Conservation (phyloP, 2,888 invertebrate genomes). For the Erpobdella octoculata region DNA sequence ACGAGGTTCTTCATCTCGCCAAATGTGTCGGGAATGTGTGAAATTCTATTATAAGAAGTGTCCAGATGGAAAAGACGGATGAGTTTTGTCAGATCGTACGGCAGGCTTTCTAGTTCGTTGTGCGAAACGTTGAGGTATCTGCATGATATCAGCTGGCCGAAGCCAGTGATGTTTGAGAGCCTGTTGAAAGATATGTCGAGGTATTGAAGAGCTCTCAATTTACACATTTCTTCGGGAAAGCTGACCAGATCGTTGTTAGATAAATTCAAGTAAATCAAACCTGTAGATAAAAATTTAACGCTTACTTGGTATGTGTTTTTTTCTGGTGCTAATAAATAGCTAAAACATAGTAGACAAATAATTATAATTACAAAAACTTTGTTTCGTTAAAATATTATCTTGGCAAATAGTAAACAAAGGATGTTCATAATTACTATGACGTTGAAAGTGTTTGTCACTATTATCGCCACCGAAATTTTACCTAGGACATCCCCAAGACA, state of each 20-base stretch:
- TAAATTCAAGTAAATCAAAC: constrained; percentile 43
- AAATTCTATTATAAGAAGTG: constrained; percentile 40
- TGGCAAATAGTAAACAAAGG: too few species aligned
- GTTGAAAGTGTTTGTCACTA: neutral
- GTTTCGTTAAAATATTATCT: too few species aligned
- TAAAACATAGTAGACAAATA: neutral
- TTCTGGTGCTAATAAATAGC: neutral
- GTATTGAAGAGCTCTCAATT: constrained; percentile 42
- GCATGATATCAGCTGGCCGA: neutral
- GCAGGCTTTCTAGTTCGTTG: constrained; percentile 43
- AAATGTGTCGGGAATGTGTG: constrained; percentile 40
- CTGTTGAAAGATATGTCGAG: constrained; percentile 8
- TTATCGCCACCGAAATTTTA: neutral
- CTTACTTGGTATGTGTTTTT: neutral
- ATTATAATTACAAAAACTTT: too few species aligned
- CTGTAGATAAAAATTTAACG: neutral
- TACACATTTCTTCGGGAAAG: constrained; percentile 44
- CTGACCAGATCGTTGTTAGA: constrained; percentile 45
- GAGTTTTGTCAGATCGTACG: constrained; percentile 39
- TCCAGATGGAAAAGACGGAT: constrained; percentile 40
- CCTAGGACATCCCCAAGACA: too few species aligned
- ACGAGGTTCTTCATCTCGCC: constrained; percentile 18
- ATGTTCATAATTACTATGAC: too few species aligned
- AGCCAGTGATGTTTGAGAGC: neutral
- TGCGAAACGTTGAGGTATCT: constrained; percentile 44